A percentile compares a stretch with the other conserved stretches of the same genome.
Evolutionary conservation across 2,888 invertebrate genomes (phyloP).

Genomic region (Aphrophora alni): DNA sequence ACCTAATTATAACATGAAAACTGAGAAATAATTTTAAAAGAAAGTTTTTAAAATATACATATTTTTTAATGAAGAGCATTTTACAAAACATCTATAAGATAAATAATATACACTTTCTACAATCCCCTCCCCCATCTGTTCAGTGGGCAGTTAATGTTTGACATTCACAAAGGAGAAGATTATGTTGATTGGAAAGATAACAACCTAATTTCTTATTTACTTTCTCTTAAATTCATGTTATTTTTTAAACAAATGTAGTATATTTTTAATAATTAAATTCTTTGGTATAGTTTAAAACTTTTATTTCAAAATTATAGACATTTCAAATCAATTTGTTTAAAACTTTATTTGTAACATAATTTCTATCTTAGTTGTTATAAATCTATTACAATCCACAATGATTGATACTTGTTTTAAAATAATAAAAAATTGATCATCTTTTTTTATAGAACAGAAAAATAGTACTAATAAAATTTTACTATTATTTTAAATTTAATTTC

Average conservation of each 20-base stretch:
- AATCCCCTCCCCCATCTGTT: not conserved
- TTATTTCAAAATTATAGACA: not conserved
- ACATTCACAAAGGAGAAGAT: not conserved
- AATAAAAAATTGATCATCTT: too few species aligned
- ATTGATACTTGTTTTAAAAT: not conserved
- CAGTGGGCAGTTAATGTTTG: not conserved
- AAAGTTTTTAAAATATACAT: not conserved
- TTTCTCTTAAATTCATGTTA: not conserved
- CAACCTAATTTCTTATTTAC: not conserved
- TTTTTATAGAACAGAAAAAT: not conserved
- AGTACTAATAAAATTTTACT: not conserved
- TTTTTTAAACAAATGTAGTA: not conserved
- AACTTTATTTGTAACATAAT: not conserved
- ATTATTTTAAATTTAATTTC: not conserved
- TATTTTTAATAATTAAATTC: not conserved
- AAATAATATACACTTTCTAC: slow-evolving; percentile 1
- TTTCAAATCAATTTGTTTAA: not conserved
- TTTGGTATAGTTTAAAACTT: not conserved
- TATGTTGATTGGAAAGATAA: not conserved
- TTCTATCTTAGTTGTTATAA: too few species aligned
- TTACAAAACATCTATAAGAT: not conserved
- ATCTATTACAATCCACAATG: too few species aligned
- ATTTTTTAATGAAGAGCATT: not conserved
- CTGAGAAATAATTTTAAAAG: not conserved
- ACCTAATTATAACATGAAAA: not conserved